Percentiles rank a stretch among this genome's conserved stretches.
Conservation (phyloP, 2,113 vertebrate species). For the Loxodonta africana region DNA sequence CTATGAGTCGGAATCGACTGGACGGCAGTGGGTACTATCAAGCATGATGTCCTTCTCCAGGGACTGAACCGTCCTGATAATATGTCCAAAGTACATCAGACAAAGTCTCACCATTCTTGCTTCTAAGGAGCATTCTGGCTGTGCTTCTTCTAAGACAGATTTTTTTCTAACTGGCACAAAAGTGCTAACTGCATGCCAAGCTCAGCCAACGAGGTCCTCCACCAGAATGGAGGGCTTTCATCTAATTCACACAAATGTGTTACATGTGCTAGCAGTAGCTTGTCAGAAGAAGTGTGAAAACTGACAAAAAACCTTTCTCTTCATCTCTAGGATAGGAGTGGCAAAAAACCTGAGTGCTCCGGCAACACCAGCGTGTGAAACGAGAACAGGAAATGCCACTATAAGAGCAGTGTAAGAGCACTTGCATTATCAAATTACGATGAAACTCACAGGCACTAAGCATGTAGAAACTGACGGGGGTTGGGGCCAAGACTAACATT, state of each 20-base stretch:
- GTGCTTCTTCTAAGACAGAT: too few species aligned
- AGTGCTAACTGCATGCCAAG: not conserved
- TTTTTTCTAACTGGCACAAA: not conserved
- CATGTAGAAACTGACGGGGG: not conserved
- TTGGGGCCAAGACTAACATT: not conserved
- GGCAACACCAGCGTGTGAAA: not conserved
- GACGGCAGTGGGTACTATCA: too few species aligned
- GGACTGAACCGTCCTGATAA: too few species aligned
- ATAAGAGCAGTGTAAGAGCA: not conserved
- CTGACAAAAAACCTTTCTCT: not conserved
- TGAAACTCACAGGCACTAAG: not conserved
- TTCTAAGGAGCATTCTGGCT: too few species aligned
- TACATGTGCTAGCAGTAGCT: not conserved
- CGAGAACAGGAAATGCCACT: conserved; percentile 49
- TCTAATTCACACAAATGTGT: conserved; percentile 32
- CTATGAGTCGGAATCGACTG: too few species aligned
- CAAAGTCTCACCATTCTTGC: too few species aligned
- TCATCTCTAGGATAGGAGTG: not conserved
- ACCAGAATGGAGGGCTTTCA: not conserved
- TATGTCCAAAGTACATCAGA: too few species aligned
- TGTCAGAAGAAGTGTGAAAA: conserved; percentile 31
- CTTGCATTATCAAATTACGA: not conserved
- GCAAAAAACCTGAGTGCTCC: not conserved
- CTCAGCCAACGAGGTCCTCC: not conserved
- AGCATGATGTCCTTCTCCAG: too few species aligned